Evolutionary conservation across 2,888 invertebrate species (phyloP).

Genomic region (Plebejus argus): DNA sequence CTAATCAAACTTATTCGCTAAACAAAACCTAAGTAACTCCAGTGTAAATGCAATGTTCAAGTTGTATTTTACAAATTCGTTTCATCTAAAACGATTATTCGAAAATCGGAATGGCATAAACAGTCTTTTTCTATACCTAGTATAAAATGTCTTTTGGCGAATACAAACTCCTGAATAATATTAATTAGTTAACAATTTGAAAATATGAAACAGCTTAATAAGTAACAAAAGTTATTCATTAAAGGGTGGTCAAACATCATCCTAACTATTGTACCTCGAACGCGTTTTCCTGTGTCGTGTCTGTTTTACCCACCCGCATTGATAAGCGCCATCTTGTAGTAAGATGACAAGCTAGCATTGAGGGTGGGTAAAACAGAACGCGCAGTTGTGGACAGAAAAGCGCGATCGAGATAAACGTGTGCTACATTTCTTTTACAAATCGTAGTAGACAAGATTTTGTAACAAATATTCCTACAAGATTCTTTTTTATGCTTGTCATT

Average conservation of each 20-base stretch:
- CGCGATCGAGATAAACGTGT: conserved; percentile 11
- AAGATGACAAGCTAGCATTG: background rate
- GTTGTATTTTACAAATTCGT: conserved; percentile 5
- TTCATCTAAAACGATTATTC: background rate
- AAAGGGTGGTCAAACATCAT: background rate
- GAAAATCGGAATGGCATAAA: conserved; percentile 20
- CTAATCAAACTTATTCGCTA: conserved; percentile 26
- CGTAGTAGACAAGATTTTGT: background rate
- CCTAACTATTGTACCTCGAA: background rate
- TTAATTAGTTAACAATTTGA: conserved; percentile 28
- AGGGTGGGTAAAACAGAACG: conserved; percentile 2
- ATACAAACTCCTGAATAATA: conserved; percentile 16
- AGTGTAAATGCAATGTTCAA: conserved; percentile 28
- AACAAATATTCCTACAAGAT: conserved; percentile 12
- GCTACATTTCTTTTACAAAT: conserved; percentile 19
- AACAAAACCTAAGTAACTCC: conserved; percentile 28
- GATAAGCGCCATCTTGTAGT: conserved; percentile 12
- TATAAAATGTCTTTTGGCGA: conserved; percentile 12
- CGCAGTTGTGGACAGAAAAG: background rate
- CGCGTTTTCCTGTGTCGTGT: background rate
- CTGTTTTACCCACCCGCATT: conserved; percentile 5
- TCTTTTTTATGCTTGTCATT: background rate
- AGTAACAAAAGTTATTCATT: conserved; percentile 6
- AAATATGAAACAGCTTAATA: conserved; percentile 23
- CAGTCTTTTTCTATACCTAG: conserved; percentile 18